Conservation (phyloP, 2,888 invertebrate genomes). For the Mechanitis mazaeus region DNA sequence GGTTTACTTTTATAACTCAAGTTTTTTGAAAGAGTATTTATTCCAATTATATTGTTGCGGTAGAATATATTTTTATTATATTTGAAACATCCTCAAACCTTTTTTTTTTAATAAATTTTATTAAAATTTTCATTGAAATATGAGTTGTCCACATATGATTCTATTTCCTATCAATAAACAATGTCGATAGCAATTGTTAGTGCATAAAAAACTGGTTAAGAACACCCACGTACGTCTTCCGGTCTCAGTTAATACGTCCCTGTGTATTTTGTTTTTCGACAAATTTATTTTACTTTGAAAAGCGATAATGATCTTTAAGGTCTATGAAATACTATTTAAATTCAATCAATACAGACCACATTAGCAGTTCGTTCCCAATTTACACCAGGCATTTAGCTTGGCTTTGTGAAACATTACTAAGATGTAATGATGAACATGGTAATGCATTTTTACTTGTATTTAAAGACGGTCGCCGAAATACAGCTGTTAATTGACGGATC, state of each 20-base stretch:
- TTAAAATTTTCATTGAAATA: slow-evolving; percentile 1
- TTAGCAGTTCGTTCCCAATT: slow-evolving; percentile 59
- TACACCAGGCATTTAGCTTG: slow-evolving; percentile 71
- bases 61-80: no score
- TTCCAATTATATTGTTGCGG: no score
- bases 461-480: slow-evolving; percentile 57
- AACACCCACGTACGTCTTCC: slow-evolving; percentile 70
- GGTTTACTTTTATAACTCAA: no score
- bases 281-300: slow-evolving; percentile 42
- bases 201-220: slow-evolving; percentile 61
- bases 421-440: slow-evolving; percentile 67
- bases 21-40: no score
- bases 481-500: slow-evolving; percentile 69
- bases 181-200: slow-evolving; percentile 56
- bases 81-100: no score
- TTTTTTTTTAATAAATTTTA: no score
- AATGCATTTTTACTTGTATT: slow-evolving; percentile 69
- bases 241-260: slow-evolving; percentile 67
- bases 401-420: slow-evolving; percentile 69
- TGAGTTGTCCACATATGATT: slow-evolving; percentile 29
- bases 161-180: slow-evolving; percentile 49
- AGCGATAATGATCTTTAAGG: slow-evolving; percentile 50
- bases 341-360: slow-evolving; percentile 30
- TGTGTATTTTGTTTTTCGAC: slow-evolving; percentile 60
- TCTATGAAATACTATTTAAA: slow-evolving; percentile 36